Conservation (phyloP, 2,113 vertebrate species). For the Pseudopipra pipra region DNA sequence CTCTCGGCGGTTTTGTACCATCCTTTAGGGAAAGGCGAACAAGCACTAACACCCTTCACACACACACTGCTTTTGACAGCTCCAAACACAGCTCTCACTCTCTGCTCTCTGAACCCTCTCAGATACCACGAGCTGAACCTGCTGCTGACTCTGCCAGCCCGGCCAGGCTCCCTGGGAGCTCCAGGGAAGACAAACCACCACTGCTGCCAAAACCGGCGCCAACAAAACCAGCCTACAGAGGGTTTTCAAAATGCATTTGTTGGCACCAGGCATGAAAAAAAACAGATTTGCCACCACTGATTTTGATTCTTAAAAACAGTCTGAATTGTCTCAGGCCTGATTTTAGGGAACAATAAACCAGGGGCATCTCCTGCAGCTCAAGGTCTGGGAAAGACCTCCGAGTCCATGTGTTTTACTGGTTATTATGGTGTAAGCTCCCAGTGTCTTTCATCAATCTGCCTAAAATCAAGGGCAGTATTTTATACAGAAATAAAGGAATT, state of each 20-base stretch:
- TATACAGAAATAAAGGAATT: not conserved
- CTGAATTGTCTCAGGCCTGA: not conserved
- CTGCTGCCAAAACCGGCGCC: accelerated
- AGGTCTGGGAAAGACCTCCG: not conserved
- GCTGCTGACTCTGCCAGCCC: not conserved
- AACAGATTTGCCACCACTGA: not conserved
- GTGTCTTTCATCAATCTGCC: not conserved
- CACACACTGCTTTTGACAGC: not conserved
- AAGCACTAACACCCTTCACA: not conserved
- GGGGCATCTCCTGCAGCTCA: not conserved
- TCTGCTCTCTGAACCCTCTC: not conserved
- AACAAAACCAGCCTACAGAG: not conserved
- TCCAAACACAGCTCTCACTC: not conserved
- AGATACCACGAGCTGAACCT: not conserved
- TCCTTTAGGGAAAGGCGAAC: not conserved
- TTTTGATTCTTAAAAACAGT: not conserved
- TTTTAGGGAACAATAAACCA: not conserved
- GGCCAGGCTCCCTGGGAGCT: not conserved
- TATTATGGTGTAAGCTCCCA: not conserved
- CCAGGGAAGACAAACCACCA: not conserved
- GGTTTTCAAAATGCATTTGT: not conserved
- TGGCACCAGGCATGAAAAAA: not conserved
- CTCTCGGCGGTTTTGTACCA: not conserved
- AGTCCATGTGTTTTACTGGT: not conserved
- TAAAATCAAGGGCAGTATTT: not conserved